Evolutionary conservation across 53 echinoderm and acorn worm species (phyloP).

Genomic region (Crossaster papposus): DNA sequence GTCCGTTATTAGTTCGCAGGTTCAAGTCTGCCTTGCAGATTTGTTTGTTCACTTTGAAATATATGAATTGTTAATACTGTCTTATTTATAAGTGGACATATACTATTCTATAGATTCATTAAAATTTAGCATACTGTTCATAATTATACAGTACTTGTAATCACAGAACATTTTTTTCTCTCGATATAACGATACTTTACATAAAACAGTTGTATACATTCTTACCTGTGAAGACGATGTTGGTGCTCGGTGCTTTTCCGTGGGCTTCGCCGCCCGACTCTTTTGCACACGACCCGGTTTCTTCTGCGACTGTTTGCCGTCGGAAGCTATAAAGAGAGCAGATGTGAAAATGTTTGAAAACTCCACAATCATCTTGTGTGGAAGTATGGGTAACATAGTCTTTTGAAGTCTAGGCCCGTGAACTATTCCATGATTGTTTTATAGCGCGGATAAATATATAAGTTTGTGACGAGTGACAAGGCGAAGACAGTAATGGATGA

Average conservation of each 20-base stretch:
- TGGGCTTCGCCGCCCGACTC: background rate
- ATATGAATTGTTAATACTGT: no score
- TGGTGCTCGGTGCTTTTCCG: background rate
- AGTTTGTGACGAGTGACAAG: background rate
- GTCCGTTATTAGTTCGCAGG: no score
- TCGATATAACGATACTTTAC: background rate
- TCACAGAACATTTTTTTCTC: no score
- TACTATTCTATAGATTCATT: no score
- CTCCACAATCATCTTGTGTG: no score
- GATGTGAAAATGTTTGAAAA: background rate
- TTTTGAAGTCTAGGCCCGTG: background rate
- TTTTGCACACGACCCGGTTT: background rate
- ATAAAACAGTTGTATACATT: background rate
- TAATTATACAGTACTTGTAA: no score
- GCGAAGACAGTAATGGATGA: background rate
- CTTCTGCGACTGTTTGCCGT: conserved; percentile 26
- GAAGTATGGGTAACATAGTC: no score
- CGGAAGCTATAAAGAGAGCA: background rate
- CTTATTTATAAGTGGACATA: no score
- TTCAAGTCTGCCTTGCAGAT: no score
- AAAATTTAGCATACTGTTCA: no score
- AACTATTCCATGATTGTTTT: background rate
- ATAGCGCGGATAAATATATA: background rate
- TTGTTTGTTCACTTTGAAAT: no score
- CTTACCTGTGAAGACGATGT: conserved; percentile 20